Conservation (phyloP, 2,888 invertebrate species). For the Sympetrum striolatum region DNA sequence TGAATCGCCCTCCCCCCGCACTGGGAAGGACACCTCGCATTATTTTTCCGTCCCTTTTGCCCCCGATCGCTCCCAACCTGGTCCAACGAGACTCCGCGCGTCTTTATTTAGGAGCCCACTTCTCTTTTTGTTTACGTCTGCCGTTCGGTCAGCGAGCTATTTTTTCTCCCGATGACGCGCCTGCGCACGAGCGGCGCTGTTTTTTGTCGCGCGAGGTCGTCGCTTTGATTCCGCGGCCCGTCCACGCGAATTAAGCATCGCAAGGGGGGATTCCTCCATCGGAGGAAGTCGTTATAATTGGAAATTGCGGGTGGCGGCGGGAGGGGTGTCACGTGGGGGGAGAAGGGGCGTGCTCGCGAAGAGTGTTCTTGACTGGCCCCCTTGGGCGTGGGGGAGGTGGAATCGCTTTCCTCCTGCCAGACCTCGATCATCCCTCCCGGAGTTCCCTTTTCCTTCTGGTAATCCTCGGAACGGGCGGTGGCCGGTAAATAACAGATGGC, state of each 20-base stretch:
- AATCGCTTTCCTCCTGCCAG: background rate
- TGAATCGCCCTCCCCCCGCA: no score
- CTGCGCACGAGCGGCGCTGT: background rate
- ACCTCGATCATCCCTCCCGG: background rate
- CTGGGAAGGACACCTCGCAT: background rate
- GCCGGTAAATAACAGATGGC: background rate
- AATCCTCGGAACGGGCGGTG: background rate
- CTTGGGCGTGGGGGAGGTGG: background rate
- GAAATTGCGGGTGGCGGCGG: background rate
- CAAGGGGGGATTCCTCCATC: background rate
- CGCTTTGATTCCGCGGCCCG: background rate
- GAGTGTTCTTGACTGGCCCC: background rate
- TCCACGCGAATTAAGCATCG: background rate
- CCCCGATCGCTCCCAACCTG: background rate
- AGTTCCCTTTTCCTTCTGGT: background rate
- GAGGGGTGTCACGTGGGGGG: background rate
- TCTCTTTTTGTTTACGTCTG: background rate
- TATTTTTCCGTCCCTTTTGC: background rate
- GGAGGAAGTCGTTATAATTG: constrained; percentile 28
- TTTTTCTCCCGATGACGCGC: background rate
- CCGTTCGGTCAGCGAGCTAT: no score
- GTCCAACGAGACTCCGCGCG: background rate
- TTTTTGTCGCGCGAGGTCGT: background rate
- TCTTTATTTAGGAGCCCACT: background rate
- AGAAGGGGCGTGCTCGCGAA: background rate